Percentiles rank a stretch among this genome's conserved stretches.
These are phyloP conservation scores for Ormia ochracea DNA, from an alignment of 2,888 invertebrate species.

Conservation along the genomic window DNA sequence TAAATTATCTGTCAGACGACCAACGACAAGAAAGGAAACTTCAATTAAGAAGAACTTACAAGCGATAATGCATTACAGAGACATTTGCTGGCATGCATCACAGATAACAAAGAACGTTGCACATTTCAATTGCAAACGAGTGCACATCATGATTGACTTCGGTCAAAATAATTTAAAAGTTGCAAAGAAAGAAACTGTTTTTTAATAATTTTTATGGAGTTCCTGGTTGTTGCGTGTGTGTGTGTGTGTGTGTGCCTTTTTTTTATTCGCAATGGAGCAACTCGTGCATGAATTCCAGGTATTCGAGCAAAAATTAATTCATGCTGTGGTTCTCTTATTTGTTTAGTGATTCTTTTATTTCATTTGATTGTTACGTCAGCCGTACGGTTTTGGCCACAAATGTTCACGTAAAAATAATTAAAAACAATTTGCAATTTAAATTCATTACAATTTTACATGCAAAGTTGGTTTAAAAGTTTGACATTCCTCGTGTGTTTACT, in stretches of 20 bases:
- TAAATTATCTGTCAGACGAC: not conserved
- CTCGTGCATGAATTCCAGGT: slow-evolving; percentile 6
- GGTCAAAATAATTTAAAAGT: slow-evolving; percentile 51
- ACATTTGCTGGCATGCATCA: no score
- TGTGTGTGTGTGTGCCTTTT: no score
- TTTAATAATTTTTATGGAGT: slow-evolving; percentile 10
- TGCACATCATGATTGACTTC: slow-evolving; percentile 23
- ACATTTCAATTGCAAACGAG: not conserved
- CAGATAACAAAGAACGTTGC: not conserved
- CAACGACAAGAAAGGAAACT: slow-evolving; percentile 12
- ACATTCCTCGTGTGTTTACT: not conserved
- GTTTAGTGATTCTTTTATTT: not conserved
- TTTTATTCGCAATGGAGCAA: not conserved
- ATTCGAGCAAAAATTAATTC: slow-evolving; percentile 11
- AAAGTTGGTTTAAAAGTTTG: not conserved
- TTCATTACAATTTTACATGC: not conserved
- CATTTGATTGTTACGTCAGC: not conserved
- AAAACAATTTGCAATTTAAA: slow-evolving; percentile 16
- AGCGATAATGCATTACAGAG: not conserved
- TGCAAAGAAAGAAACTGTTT: not conserved
- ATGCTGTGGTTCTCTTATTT: not conserved
- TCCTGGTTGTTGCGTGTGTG: no score
- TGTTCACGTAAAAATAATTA: not conserved
- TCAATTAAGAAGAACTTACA: slow-evolving; percentile 3
- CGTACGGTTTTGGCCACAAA: not conserved